Evolutionary conservation across 2,888 invertebrate species (phyloP).

Genomic region (Heliconius cydno): DNA sequence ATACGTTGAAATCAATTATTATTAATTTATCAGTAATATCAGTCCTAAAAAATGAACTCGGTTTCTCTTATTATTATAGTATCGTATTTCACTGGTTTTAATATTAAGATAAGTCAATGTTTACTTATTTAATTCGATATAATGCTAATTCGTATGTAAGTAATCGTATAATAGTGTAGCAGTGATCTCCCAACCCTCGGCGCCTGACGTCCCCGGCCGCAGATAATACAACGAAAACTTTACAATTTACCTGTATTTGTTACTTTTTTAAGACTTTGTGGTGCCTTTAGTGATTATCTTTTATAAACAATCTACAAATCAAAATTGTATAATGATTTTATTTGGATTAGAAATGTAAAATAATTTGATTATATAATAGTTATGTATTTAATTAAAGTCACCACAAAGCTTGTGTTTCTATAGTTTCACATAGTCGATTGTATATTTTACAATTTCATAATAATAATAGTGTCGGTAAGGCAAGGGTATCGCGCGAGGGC

Average conservation of each 20-base stretch:
- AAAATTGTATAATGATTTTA: constrained; percentile 8
- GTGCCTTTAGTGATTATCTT: constrained; percentile 20
- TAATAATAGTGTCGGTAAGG: neutral
- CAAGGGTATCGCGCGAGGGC: constrained; percentile 54
- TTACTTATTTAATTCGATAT: constrained; percentile 82
- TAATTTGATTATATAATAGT: constrained; percentile 10
- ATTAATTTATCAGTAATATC: constrained; percentile 38
- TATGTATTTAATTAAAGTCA: constrained; percentile 26
- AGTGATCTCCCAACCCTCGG: constrained; percentile 82
- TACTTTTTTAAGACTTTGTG: constrained; percentile 42
- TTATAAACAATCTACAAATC: neutral
- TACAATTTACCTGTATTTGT: constrained; percentile 67
- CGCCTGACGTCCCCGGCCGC: constrained; percentile 68
- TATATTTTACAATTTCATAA: neutral
- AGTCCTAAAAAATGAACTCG: constrained; percentile 50
- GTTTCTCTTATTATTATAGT: constrained; percentile 58
- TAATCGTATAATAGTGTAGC: constrained; percentile 79
- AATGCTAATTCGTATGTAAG: constrained; percentile 81
- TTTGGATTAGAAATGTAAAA: neutral
- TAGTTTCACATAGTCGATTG: constrained; percentile 2
- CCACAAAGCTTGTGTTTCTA: constrained; percentile 29
- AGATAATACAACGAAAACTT: constrained; percentile 79
- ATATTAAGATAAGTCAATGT: constrained; percentile 83
- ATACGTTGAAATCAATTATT: constrained; percentile 48
- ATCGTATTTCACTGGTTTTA: constrained; percentile 72